These are phyloP conservation scores for Petrocephalus zakoni DNA, from an alignment of 2,113 vertebrate genomes.

Conservation along the genomic window DNA sequence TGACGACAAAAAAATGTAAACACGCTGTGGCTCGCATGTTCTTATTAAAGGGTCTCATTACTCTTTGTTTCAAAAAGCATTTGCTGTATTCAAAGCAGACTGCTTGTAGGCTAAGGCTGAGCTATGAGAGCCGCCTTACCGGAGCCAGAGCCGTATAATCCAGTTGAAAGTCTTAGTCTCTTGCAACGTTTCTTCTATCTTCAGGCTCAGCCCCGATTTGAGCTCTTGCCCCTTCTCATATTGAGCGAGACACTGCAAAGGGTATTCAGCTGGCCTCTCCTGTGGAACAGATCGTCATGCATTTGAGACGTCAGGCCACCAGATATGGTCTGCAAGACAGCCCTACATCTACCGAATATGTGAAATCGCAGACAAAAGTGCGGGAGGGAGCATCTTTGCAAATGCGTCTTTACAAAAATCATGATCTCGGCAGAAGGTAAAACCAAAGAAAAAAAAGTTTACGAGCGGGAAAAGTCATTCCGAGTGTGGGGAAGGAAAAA, in stretches of 20 bases:
- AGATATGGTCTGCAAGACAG: not conserved
- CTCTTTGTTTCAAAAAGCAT: not conserved
- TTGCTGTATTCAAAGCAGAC: not conserved
- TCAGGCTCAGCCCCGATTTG: too few relatives aligned
- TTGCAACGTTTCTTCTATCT: not conserved
- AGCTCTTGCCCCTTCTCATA: conserved; percentile 5
- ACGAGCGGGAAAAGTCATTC: not conserved
- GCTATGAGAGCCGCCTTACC: not conserved
- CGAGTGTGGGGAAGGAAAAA: not conserved
- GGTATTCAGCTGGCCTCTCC: conserved; percentile 7
- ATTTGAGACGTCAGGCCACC: conserved; percentile 4
- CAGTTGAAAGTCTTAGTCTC: conserved; percentile 10
- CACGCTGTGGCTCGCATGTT: not conserved
- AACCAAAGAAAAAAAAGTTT: not conserved
- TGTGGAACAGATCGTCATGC: conserved; percentile 1
- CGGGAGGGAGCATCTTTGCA: not conserved
- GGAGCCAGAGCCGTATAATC: not conserved
- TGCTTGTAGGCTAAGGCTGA: conserved; percentile 1
- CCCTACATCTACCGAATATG: not conserved
- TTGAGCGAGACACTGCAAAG: not conserved
- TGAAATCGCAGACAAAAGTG: conserved; percentile 9
- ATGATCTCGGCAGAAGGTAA: not conserved
- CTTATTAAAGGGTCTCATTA: not conserved
- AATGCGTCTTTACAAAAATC: conserved; percentile 1
- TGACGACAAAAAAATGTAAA: not conserved